phyloP scores from a whole-genome alignment of 2,888 invertebrate genomes.

The Petrophora chlorosata region DNA sequence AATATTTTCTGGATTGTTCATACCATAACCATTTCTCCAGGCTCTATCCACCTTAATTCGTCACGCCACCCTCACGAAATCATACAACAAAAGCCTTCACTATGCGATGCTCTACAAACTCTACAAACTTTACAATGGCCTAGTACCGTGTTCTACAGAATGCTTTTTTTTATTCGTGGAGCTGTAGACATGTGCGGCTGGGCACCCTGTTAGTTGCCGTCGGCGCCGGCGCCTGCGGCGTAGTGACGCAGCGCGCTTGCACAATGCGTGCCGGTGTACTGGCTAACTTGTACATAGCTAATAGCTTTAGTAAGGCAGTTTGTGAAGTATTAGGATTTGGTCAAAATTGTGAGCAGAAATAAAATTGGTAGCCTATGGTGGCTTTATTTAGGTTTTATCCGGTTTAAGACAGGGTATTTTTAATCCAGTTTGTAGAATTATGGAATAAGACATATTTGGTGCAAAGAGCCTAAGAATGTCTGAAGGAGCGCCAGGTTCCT shows the following conservation, averaged over 20 bases:
- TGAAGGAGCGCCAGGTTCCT: no score
- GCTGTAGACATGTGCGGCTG: neutral
- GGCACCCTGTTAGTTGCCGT: slow-evolving; percentile 42
- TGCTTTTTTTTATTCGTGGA: slow-evolving; percentile 4
- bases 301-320: neutral
- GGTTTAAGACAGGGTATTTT: no score
- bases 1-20: no score
- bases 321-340: no score
- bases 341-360: no score
- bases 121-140: slow-evolving; percentile 5
- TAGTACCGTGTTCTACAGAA: neutral
- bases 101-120: no score
- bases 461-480: no score
- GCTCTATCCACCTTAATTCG: neutral
- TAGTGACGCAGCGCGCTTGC: slow-evolving; percentile 35
- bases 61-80: neutral
- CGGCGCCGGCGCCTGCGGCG: slow-evolving; percentile 66
- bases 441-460: no score
- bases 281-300: neutral
- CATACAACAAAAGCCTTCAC: neutral
- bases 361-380: no score
- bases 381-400: no score
- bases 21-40: neutral
- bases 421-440: no score
- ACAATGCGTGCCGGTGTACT: slow-evolving; percentile 11